Percentiles rank a stretch among this genome's conserved stretches.
phyloP scores from a whole-genome alignment of 2,797 vertebrate genomes.

The Australoheros facetus region DNA sequence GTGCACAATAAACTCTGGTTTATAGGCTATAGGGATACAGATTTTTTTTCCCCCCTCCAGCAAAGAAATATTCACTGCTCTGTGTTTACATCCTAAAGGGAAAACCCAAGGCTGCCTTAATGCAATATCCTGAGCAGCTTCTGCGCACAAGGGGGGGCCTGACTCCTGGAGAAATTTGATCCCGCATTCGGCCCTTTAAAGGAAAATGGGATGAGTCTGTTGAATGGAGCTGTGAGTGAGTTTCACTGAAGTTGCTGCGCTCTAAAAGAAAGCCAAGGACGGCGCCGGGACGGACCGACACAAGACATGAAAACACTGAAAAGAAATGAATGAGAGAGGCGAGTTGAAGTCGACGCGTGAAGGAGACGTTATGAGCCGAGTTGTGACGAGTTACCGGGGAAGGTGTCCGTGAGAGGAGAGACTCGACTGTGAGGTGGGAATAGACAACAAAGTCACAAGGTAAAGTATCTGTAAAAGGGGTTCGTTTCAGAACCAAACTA shows the following conservation, averaged over 20 bases:
- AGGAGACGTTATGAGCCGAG: constrained; percentile 53
- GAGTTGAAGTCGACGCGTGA: constrained; percentile 13
- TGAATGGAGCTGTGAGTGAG: constrained; percentile 75
- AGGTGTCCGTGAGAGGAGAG: constrained; percentile 62
- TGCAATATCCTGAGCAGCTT: constrained; percentile 74
- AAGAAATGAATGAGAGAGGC: constrained; percentile 49
- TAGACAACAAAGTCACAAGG: constrained; percentile 71
- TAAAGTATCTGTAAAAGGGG: constrained; percentile 47
- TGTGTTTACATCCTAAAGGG: constrained; percentile 59
- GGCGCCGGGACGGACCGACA: constrained; percentile 2
- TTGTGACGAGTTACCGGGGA: constrained; percentile 50
- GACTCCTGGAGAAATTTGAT: constrained; percentile 79
- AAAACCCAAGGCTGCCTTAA: constrained; percentile 54
- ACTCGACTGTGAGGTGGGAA: constrained; percentile 28
- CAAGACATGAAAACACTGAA: constrained; percentile 3
- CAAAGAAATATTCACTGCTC: neutral
- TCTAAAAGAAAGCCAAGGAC: constrained; percentile 36
- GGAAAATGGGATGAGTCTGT: constrained; percentile 81
- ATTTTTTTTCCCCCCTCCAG: neutral
- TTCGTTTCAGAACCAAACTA: neutral
- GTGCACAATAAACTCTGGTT: neutral
- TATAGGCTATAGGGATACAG: neutral
- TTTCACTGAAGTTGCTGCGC: constrained; percentile 53
- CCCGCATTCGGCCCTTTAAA: constrained; percentile 81
- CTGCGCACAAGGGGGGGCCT: constrained; percentile 60